A percentile compares a stretch with the other conserved stretches of the same genome.
Evolutionary conservation across 2,113 vertebrate species (phyloP).

Genomic region (Thermophis baileyi): DNA sequence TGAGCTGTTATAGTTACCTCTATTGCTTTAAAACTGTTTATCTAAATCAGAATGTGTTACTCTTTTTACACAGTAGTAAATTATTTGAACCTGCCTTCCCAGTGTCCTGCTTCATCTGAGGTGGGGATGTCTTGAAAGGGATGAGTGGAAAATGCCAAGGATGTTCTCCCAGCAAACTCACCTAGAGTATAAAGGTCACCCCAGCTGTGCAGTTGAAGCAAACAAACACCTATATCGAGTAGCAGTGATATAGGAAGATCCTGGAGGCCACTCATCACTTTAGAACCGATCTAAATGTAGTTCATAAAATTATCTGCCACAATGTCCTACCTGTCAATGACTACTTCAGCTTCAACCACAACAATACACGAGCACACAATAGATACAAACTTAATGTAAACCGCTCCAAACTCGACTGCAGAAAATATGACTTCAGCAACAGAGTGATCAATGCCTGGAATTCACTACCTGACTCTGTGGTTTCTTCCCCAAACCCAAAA

Average conservation of each 20-base stretch:
- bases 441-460: no score
- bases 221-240: not conserved
- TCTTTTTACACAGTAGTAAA: not conserved
- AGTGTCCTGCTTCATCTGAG: not conserved
- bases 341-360: no score
- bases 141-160: not conserved
- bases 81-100: not conserved
- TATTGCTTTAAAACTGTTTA: not conserved
- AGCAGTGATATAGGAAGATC: not conserved
- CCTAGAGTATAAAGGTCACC: not conserved
- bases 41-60: slow-evolving; percentile 1
- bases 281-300: no score
- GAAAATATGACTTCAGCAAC: no score
- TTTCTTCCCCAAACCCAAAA: no score
- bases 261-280: not conserved
- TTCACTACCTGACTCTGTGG: no score
- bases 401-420: no score
- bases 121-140: not conserved
- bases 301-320: no score
- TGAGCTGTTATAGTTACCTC: slow-evolving; percentile 20
- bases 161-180: not conserved
- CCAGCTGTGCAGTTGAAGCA: not conserved
- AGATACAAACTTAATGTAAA: no score
- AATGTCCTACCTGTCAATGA: no score
- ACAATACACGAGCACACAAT: no score